Evolutionary conservation across 2,113 vertebrate genomes (phyloP).

Genomic region (Esox niger): DNA sequence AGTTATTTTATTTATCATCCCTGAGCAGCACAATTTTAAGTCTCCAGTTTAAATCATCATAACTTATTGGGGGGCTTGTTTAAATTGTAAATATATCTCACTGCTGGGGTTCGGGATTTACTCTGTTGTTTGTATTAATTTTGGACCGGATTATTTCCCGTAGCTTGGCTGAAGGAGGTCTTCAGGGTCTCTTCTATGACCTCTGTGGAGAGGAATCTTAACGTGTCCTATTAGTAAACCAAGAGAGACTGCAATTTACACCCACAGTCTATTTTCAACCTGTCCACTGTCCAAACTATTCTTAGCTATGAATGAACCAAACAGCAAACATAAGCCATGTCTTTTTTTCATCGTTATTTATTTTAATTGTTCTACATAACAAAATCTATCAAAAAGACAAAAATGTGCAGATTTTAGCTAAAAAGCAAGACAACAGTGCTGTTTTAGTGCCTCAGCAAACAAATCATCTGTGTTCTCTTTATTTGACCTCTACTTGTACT

Average conservation of each 20-base stretch:
- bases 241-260: not conserved
- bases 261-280: not conserved
- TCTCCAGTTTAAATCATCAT: conserved; percentile 36
- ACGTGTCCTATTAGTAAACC: not conserved
- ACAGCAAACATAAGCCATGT: conserved; percentile 14
- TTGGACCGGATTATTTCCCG: not conserved
- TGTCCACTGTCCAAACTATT: conserved; percentile 3
- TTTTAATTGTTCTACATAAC: conserved; percentile 28
- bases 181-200: conserved; percentile 3
- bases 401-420: no score
- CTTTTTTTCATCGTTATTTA: not conserved
- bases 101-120: conserved; percentile 12
- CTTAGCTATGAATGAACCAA: conserved; percentile 10
- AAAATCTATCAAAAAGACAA: conserved; percentile 24
- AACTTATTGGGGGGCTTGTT: conserved; percentile 15
- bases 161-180: conserved; percentile 1
- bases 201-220: conserved; percentile 4
- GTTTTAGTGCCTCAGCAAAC: conserved; percentile 5
- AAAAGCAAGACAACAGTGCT: not conserved
- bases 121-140: not conserved
- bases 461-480: not conserved
- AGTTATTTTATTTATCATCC: conserved; percentile 25
- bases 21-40: conserved; percentile 10
- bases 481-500: no score
- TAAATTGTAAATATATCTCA: conserved; percentile 19